Conservation (phyloP, 2,113 vertebrate genomes). For the Hydrolagus affinis region DNA sequence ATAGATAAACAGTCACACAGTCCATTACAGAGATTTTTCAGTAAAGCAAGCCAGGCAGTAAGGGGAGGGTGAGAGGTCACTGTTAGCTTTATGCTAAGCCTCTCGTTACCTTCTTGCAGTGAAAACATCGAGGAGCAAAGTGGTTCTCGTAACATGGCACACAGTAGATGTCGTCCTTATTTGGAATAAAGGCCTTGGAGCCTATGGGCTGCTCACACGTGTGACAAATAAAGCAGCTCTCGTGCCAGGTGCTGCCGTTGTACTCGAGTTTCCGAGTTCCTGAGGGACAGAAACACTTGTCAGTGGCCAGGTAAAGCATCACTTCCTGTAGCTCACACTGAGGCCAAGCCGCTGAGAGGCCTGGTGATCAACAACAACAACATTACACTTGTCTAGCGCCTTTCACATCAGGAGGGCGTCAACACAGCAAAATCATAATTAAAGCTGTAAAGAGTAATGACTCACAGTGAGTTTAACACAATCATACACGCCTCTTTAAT, state of each 20-base stretch:
- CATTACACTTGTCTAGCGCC: too few species aligned
- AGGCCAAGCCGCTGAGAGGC: not conserved
- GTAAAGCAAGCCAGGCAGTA: too few species aligned
- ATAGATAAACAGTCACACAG: too few species aligned
- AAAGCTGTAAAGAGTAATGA: too few species aligned
- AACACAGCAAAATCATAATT: too few species aligned
- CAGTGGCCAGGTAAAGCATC: not conserved
- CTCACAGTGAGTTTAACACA: too few species aligned
- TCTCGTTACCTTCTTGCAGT: constrained; percentile 81
- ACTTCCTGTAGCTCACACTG: not conserved
- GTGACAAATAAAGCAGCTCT: constrained; percentile 90
- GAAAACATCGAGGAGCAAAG: constrained; percentile 90
- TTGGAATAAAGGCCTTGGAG: constrained; percentile 92
- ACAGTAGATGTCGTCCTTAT: constrained; percentile 93
- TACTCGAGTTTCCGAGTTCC: constrained; percentile 95
- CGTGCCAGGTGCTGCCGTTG: constrained; percentile 87
- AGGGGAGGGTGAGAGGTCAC: too few species aligned
- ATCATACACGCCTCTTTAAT: too few species aligned
- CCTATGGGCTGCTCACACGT: constrained; percentile 93
- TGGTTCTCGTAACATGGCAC: constrained; percentile 95
- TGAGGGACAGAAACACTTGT: constrained; percentile 41
- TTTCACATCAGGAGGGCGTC: too few species aligned
- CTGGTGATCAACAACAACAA: not conserved
- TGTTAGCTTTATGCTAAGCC: too few species aligned
- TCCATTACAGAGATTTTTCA: too few species aligned